phyloP scores from a whole-genome alignment of 2,797 vertebrate species.

The Hybognathus amarus region DNA sequence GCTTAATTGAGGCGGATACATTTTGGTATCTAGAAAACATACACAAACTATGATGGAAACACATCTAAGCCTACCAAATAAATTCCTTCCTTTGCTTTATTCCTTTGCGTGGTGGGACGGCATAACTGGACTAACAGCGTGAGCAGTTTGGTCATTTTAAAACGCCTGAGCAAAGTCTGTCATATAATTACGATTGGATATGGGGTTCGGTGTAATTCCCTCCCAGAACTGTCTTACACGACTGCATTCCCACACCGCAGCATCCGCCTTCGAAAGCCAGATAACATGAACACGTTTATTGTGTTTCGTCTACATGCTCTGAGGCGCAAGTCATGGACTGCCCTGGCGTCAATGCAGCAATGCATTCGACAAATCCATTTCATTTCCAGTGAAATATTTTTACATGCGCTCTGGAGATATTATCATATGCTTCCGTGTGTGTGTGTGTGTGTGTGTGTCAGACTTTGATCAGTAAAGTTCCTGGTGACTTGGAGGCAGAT shows the following conservation, averaged over 20 bases:
- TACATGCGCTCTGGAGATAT: not conserved
- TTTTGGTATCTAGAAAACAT: not conserved
- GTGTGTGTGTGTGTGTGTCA: constrained; percentile 50
- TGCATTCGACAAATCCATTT: not conserved
- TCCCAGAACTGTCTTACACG: not conserved
- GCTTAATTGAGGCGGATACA: not conserved
- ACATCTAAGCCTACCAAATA: not conserved
- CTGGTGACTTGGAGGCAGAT: constrained; percentile 79
- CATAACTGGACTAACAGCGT: not conserved
- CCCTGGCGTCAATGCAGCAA: not conserved
- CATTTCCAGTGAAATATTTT: not conserved
- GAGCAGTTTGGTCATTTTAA: not conserved
- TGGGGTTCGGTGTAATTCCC: not conserved
- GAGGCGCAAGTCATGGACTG: not conserved
- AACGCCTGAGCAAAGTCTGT: not conserved
- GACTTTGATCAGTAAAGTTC: constrained; percentile 64
- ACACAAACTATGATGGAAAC: not conserved
- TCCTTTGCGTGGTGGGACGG: not conserved
- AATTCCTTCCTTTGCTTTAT: not conserved
- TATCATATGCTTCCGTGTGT: constrained; percentile 33
- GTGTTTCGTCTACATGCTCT: not conserved
- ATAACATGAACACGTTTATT: not conserved
- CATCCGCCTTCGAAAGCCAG: not conserved
- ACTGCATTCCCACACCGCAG: not conserved
- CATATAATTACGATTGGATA: not conserved